phyloP scores from a whole-genome alignment of 2,113 vertebrate species.

The Xerus inauris region DNA sequence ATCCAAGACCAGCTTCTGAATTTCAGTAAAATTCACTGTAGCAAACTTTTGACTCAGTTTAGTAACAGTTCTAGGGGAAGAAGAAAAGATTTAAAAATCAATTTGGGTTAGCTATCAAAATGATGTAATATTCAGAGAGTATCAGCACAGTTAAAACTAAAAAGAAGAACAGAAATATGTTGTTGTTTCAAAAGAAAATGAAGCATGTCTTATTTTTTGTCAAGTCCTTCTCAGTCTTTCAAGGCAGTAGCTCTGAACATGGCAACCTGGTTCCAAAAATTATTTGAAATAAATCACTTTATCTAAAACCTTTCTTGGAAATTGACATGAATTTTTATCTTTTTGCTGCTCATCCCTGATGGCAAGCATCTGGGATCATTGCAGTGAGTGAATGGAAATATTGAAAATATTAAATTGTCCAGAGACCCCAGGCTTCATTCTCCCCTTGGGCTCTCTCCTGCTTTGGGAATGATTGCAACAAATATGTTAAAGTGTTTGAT shows the following conservation, averaged over 20 bases:
- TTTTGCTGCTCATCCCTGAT: background rate
- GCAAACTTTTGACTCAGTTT: conserved; percentile 74
- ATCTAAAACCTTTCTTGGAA: no score
- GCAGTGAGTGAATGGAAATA: background rate
- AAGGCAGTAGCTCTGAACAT: background rate
- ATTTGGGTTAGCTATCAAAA: background rate
- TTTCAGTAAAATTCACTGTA: conserved; percentile 69
- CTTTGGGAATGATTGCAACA: no score
- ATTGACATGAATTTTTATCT: background rate
- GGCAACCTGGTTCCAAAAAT: background rate
- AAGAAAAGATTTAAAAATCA: background rate
- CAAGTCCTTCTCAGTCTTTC: background rate
- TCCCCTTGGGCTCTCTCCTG: background rate
- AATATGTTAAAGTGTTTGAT: background rate
- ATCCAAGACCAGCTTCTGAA: conserved; percentile 70
- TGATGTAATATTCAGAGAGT: background rate
- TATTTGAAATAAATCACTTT: background rate
- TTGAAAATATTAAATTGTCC: background rate
- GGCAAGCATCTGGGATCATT: background rate
- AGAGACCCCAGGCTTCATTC: background rate
- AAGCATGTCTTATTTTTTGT: background rate
- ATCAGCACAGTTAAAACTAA: background rate
- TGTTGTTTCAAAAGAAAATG: background rate
- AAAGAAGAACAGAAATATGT: background rate
- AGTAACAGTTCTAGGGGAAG: conserved; percentile 28